Percentiles rank a stretch among this genome's conserved stretches.
Conservation (phyloP, 2,113 vertebrate species). For the Eurypyga helias region DNA sequence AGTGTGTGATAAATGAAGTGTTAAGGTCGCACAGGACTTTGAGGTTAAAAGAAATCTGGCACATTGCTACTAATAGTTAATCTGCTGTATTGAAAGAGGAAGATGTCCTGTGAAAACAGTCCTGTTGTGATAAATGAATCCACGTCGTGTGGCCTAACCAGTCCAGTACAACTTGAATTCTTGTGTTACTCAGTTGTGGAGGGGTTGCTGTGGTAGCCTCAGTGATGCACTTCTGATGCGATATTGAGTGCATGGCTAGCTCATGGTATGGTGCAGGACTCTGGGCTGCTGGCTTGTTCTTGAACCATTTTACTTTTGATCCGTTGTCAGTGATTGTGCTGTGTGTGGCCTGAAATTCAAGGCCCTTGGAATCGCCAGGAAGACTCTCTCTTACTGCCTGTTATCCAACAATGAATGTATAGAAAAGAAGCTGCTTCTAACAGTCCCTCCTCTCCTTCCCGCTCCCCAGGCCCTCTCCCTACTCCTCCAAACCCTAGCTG, state of each 20-base stretch:
- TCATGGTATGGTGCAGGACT: not conserved
- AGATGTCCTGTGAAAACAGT: not conserved
- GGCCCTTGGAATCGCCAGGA: not conserved
- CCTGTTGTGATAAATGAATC: not conserved
- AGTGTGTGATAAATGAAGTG: not conserved
- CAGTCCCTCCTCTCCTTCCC: not conserved
- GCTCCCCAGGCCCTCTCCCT: not conserved
- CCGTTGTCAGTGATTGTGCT: not conserved
- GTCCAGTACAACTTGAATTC: not conserved
- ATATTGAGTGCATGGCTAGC: fast-evolving
- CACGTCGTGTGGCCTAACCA: not conserved
- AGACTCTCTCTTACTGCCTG: not conserved
- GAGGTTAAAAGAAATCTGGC: not conserved
- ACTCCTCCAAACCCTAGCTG: not conserved
- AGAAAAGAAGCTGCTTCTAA: no score
- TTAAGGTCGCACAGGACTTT: not conserved
- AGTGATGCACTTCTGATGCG: not conserved
- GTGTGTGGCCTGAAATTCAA: not conserved
- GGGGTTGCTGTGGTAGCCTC: not conserved
- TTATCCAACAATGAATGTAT: no score
- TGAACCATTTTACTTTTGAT: not conserved
- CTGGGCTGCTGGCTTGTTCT: not conserved
- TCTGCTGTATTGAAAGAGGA: not conserved
- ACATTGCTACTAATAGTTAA: not conserved
- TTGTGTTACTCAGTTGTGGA: fast-evolving